A percentile compares a stretch with the other conserved stretches of the same genome.
Evolutionary conservation across 1,140 invertebrate species (phyloP).

Genomic region (Drosophila grimshawi): DNA sequence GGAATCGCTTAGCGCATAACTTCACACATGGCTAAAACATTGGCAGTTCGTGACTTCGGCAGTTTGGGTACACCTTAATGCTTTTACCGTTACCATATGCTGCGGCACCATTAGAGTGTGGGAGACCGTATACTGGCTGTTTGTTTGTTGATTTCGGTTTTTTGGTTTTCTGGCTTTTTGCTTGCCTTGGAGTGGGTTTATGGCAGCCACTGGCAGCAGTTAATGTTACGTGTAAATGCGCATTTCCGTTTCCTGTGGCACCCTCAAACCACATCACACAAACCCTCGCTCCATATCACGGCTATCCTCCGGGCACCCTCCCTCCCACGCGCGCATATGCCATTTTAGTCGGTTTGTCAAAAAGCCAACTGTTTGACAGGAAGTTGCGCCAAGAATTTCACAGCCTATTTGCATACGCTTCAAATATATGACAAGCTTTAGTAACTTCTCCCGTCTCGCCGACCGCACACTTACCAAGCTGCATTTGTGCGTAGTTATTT

Average conservation of each 20-base stretch:
- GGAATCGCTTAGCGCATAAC: constrained; percentile 68
- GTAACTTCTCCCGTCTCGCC: too few species aligned
- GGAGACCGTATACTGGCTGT: constrained; percentile 32
- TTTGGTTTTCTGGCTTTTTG: constrained; percentile 69
- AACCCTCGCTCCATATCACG: not conserved
- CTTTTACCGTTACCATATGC: constrained; percentile 78
- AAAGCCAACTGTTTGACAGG: constrained; percentile 78
- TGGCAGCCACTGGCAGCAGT: constrained; percentile 62
- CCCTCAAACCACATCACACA: constrained; percentile 32
- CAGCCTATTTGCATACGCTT: constrained; percentile 61
- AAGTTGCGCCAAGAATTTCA: constrained; percentile 63
- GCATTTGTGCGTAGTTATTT: constrained; percentile 25
- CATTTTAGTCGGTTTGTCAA: constrained; percentile 60
- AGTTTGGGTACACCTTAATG: constrained; percentile 66
- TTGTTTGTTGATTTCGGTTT: constrained; percentile 78
- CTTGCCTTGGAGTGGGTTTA: constrained; percentile 57
- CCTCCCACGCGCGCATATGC: constrained; percentile 29
- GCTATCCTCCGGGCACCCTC: not conserved
- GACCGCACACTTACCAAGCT: too few species aligned
- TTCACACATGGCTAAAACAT: constrained; percentile 50
- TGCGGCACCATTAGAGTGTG: not conserved
- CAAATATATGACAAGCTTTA: constrained; percentile 7
- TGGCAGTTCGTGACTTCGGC: constrained; percentile 2
- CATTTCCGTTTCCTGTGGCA: constrained; percentile 74
- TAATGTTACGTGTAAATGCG: constrained; percentile 83